Evolutionary conservation across 2,888 invertebrate species (phyloP).

Genomic region (Agrotis puta): DNA sequence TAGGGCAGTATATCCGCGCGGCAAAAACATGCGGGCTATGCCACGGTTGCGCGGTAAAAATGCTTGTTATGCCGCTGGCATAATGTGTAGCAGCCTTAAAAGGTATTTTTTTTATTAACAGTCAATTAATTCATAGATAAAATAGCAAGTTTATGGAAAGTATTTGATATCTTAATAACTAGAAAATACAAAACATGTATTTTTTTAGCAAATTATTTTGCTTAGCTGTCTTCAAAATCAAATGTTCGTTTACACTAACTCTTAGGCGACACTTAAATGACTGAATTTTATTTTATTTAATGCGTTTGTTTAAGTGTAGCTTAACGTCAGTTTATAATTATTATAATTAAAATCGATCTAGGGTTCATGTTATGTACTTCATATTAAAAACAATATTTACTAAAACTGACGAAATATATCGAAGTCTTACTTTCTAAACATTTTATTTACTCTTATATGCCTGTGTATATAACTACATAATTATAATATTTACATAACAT

Average conservation of each 20-base stretch:
- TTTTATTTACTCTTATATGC: slow-evolving; percentile 2
- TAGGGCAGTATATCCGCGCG: too few species aligned
- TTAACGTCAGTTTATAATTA: too few species aligned
- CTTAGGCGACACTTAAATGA: not conserved
- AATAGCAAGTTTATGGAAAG: slow-evolving; percentile 41
- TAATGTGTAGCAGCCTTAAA: slow-evolving; percentile 12
- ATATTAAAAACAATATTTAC: not conserved
- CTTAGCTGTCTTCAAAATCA: not conserved
- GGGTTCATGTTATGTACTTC: slow-evolving; percentile 16
- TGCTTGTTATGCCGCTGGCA: too few species aligned
- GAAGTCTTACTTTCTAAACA: slow-evolving; percentile 1
- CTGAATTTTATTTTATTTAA: not conserved
- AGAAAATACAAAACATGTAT: slow-evolving; percentile 3
- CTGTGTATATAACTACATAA: slow-evolving; percentile 10
- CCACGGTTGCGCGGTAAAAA: too few species aligned
- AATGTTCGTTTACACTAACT: not conserved
- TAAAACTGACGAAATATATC: not conserved
- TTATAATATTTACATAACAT: slow-evolving; percentile 48
- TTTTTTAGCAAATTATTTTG: slow-evolving; percentile 1
- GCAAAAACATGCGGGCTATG: too few species aligned
- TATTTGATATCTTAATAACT: slow-evolving; percentile 22
- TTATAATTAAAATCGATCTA: not conserved
- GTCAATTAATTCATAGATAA: slow-evolving; percentile 51
- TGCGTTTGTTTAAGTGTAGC: not conserved
- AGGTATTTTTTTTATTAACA: slow-evolving; percentile 43